Evolutionary conservation across 2,113 vertebrate genomes (phyloP), one percentile per base, ranked within the genome.

Genomic region (Hyperopisus bebe): DNA sequence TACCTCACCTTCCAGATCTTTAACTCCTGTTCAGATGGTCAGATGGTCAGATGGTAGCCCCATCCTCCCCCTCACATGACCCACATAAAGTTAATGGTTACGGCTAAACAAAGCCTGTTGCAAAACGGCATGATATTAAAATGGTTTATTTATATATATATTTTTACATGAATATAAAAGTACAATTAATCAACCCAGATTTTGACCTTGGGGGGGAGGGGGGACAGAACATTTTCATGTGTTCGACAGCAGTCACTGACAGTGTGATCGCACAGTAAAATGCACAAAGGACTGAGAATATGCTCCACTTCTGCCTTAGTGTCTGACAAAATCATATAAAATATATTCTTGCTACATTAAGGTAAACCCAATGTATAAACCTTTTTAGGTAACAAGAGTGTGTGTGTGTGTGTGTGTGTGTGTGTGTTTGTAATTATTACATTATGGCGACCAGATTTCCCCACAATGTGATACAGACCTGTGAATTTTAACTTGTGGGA

Each of bases 261-360:
- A 39, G 31, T 19, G 31, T 80, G 15, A 80, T 80, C 15, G 42
- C 35, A 80, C 74, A 80, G 35, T 80, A 80, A 80, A 42, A 70
- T 70, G 10, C 62, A 70, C 62, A 27, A 66, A 77, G 70, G 74
- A 80, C 35, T 8, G 35, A 80, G 13, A 42, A 80, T 42, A 42
- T 80, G 15, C 13, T 80, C 74, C 5, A 42, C 0, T 80, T 19
- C 35, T 80, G 35, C 15, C 27, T 35, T 17, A 39, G 17, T 77
- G 74, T 31, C 10, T 31, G n/a, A 66, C n/a, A 66, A 31, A 70
- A 70, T 70, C 62, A 42, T 97, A 96, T 96, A 97, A 97, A 97
- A 96, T 90, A 86, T 96, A 94, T 95, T 96, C 96, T 95, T 95
- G 96, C 96, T 97, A 96, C 96, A 95, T 97, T 97, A 97, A 96